Conservation (phyloP, 2,797 vertebrate species). For the Urosaurus nigricauda region DNA sequence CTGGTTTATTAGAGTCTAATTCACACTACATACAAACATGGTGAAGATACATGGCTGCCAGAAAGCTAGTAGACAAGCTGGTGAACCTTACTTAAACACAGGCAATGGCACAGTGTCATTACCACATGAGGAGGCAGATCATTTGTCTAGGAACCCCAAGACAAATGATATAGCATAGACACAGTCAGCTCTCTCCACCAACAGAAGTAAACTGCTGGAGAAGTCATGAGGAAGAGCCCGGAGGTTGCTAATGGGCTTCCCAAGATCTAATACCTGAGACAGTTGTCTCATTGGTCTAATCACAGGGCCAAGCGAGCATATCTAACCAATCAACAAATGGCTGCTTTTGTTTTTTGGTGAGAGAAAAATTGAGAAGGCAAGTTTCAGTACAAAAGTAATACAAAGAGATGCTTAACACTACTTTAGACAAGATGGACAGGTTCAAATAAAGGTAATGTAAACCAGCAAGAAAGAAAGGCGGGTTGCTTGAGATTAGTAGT, state of each 20-base stretch:
- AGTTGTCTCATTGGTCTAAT: neutral
- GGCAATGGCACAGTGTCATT: neutral
- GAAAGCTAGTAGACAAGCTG: no score
- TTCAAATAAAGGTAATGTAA: neutral
- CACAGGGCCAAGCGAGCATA: neutral
- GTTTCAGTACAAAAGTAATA: constrained; percentile 14
- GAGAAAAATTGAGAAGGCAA: neutral
- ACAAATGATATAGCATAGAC: no score
- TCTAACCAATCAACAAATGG: neutral
- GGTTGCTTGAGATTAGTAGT: neutral
- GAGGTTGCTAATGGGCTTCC: no score
- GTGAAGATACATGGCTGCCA: no score
- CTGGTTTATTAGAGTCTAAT: neutral
- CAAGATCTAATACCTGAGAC: neutral
- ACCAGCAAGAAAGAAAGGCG: neutral
- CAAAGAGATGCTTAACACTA: neutral
- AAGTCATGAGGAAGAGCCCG: neutral
- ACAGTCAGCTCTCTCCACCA: neutral
- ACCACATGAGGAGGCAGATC: neutral
- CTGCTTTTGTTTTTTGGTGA: neutral
- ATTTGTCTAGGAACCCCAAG: neutral
- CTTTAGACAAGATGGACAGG: neutral
- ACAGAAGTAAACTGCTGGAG: neutral
- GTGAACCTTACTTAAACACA: no score
- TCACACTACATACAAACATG: neutral